A percentile compares a stretch with the other conserved stretches of the same genome.
Conservation (phyloP, 2,113 vertebrate species). For the Heterocephalus glaber region DNA sequence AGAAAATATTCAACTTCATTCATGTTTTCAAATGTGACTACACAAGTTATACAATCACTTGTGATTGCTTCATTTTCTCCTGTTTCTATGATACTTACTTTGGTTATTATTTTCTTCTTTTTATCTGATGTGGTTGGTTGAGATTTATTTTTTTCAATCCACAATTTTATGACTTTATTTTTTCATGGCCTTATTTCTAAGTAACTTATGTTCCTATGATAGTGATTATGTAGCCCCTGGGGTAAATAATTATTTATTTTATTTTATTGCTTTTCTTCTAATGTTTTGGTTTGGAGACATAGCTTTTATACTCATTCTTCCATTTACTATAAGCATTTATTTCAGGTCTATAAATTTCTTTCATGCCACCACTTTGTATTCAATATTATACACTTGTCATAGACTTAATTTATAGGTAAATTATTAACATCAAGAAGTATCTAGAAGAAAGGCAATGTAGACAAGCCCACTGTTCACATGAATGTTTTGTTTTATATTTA, state of each 20-base stretch:
- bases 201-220: not conserved
- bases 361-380: not conserved
- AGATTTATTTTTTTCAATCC: not conserved
- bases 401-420: not conserved
- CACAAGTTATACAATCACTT: not conserved
- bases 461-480: not conserved
- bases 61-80: not conserved
- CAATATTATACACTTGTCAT: not conserved
- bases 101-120: not conserved
- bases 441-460: not conserved
- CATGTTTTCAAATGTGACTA: not conserved
- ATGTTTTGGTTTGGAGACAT: not conserved
- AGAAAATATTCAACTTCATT: not conserved
- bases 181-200: not conserved
- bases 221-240: not conserved
- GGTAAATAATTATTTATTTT: not conserved
- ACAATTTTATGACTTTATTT: not conserved
- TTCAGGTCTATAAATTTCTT: not conserved
- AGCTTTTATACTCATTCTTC: not conserved
- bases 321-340: not conserved
- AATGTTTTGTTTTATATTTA: not conserved
- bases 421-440: not conserved
- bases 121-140: not conserved
- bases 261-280: not conserved
- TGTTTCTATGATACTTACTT: not conserved